Evolutionary conservation across 2,797 vertebrate species (phyloP), one percentile per base, ranked within the genome.

Genomic region (Tarsius wallacei): DNA sequence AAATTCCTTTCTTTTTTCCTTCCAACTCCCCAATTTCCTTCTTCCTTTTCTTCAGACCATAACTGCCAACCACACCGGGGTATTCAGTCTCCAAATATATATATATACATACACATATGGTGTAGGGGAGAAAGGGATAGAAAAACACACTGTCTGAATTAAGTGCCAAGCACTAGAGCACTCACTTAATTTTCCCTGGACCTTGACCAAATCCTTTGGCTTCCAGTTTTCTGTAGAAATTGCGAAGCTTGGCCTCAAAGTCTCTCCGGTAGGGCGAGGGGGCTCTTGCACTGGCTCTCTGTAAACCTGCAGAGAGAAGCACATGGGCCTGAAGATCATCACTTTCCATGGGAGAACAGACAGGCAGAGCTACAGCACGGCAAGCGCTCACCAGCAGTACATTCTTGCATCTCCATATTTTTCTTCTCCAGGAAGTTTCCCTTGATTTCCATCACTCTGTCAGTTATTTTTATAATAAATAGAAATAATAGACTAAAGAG

Each of bases 121-220:
- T 61, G 28, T 13, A 66, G 22, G 28, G 1, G 33, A 66, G 12
- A n/a, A 90, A 21, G n/a, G 2, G 57, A 76, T 3, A 59, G 70
- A 66, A 80, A 64, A n/a, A 5, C 7, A 19, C 86, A 53, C 8
- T 47, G 21, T 33, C 1, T 77, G 63, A 92, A 91, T 91, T 90
- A n/a, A n/a, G 55, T 33, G n/a, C 24, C n/a, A 64, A 90, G 26
- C 80, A 55, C 3, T 53, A 11, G 31, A 94, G 89, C 96, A 99
- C 99, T 99, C 98, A 99, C 99, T 99, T 99, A 97, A 99, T 99
- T 99, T 99, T 99, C 90, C 99, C 99, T 33, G 99, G 99, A 88
- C 99, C 99, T 97, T 99, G 99, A 36, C 99, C 99, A 90, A 99
- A 99, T 82, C 99, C 99, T 98, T 99, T 99, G 97, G 99, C 99